Evolutionary conservation across 2,888 invertebrate species (phyloP).

Genomic region (Ramazzottius varieornatus): DNA sequence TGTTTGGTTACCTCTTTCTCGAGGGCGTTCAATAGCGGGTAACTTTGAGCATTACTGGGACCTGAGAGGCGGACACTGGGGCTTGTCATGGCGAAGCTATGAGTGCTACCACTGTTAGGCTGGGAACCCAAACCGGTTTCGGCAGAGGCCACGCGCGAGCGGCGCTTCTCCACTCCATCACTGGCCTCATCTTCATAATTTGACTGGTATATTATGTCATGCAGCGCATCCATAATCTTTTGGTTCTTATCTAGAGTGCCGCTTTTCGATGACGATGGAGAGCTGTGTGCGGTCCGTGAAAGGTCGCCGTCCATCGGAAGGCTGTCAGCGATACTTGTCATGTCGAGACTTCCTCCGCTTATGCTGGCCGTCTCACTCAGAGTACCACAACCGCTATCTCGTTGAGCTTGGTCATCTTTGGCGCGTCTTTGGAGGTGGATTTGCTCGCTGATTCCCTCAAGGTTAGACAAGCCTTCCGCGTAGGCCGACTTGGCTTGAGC

Average conservation of each 20-base stretch:
- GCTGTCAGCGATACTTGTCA: not conserved
- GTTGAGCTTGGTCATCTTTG: not conserved
- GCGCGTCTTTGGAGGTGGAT: constrained; percentile 14
- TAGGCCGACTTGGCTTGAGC: constrained; percentile 14
- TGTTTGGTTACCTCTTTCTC: not conserved
- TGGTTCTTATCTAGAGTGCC: no score
- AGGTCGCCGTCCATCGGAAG: not conserved
- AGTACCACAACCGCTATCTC: not conserved
- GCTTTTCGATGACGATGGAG: not conserved
- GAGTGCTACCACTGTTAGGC: no score
- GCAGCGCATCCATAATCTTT: not conserved
- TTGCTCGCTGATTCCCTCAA: constrained; percentile 16
- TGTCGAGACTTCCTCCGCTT: not conserved
- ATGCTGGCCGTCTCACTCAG: not conserved
- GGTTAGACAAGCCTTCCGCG: constrained; percentile 14
- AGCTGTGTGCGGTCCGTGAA: not conserved
- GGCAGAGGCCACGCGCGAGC: not conserved
- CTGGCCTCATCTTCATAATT: not conserved
- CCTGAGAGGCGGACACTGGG: no score
- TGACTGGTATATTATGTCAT: not conserved
- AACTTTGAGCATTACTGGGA: not conserved
- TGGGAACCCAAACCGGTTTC: not conserved
- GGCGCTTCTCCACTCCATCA: not conserved
- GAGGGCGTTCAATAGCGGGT: not conserved
- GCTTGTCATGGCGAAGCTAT: no score